Evolutionary conservation across 2,888 invertebrate species (phyloP), one percentile per base, ranked within the genome.

Genomic region (Hirtodrosophila confusa): DNA sequence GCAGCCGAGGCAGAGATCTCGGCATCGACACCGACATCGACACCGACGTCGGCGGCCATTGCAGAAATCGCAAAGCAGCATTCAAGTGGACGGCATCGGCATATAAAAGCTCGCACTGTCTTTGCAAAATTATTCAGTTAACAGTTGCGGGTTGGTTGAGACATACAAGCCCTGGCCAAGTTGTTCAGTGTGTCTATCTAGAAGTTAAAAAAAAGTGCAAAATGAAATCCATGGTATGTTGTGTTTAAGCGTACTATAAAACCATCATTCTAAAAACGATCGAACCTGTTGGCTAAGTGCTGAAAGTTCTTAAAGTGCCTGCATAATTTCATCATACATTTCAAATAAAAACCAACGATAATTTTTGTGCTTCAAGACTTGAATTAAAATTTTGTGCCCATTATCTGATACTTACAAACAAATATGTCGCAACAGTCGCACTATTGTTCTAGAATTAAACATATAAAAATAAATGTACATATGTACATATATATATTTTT

Each of bases 221-320:
- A 88, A 91, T 91, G 91, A 91, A 91, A 86, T 91, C 89, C 73
- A 90, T 91, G 91, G 91, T 91, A 91, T 88, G 91, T 91, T 88
- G 91, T 91, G 82, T 70, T 73, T 31, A 37, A 69, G 69, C 60
- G 74, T 67, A 67, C 65, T 48, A 63, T 33, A 60, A 62, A 54
- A 12, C 8, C 11, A 65, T 60, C 29, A 54, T 37, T 36, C 10
- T 44, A 39, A 54, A 65, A 39, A 17, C 29, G 9, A 58, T 41
- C 27, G 17, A 58, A 75, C 45, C 27, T 58, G 51, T 54, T 27
- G 27, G 31, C 31, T 9, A 31, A 31, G 7, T 31, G 31, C 9
- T 41, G 7, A 35, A 69, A 60, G 69, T 54, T 73, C 56, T 53
- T 9, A 47, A 69, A 75, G 61, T 75, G 50, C 12, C 41, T 23